A percentile compares a stretch with the other conserved stretches of the same genome.
Evolutionary conservation across 2,113 vertebrate genomes (phyloP).

Genomic region (Narcine bancroftii): DNA sequence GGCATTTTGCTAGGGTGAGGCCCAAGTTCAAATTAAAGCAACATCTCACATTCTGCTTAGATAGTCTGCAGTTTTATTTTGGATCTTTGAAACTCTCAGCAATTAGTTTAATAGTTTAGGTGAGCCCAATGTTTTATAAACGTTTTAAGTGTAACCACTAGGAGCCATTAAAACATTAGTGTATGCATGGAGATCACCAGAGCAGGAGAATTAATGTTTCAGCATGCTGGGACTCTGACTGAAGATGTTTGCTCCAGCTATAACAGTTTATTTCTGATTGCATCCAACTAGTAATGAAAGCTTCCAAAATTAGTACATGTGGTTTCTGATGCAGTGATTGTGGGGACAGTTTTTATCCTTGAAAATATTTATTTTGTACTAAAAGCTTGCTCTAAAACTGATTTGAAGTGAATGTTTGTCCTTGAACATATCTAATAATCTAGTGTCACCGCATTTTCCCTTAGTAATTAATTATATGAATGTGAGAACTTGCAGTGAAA

Average conservation of each 20-base stretch:
- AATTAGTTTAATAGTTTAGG: not conserved
- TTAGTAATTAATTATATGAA: not conserved
- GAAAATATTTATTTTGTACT: not conserved
- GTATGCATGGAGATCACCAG: not conserved
- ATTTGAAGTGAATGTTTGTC: not conserved
- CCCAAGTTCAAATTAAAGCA: too few species aligned
- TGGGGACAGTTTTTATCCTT: not conserved
- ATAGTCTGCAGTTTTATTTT: not conserved
- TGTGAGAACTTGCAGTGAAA: not conserved
- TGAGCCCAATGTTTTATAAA: not conserved
- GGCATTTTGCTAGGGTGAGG: too few species aligned
- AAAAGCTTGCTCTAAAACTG: not conserved
- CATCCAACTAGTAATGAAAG: not conserved
- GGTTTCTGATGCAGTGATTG: not conserved
- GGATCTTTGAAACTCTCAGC: not conserved
- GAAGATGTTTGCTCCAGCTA: not conserved
- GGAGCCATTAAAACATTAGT: not conserved
- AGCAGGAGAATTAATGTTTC: not conserved
- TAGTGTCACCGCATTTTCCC: not conserved
- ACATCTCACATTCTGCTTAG: too few species aligned
- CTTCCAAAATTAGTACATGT: not conserved
- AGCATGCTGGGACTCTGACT: not conserved
- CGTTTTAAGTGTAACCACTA: not conserved
- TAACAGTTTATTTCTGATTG: not conserved
- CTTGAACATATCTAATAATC: not conserved